Base-by-base conservation (phyloP, 2,888 invertebrate species). In the Mimas tiliae region DNA sequence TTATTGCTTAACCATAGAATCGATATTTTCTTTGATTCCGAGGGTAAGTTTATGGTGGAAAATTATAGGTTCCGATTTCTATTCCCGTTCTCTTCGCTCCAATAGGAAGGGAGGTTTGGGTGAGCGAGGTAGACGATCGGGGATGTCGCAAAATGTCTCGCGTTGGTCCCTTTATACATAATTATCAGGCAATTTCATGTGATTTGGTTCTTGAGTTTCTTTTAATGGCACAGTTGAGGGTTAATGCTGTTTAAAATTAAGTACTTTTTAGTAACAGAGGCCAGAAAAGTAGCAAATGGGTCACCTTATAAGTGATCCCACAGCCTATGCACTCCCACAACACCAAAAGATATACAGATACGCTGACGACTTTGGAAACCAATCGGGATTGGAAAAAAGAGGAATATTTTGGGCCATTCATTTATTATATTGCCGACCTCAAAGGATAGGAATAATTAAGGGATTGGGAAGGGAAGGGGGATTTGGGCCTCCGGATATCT, bases 1-100 rank as follows among this genome's bases (percentile, higher is more conserved):
- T 34, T 34, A 11, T 38, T 11, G 64, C 63, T 64, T 67, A 45
- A 38, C 63, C 69, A 64, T 14, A 63, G 63, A 65, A 67, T 70
- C 68, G 70, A 71, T 69, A 76, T 70, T 72, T 67, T 67, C 74
- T 74, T 68, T 72, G 74, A 73, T 76, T 75, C 70, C 69, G 69
- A 73, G 73, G 73, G 75, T 76, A 66, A 67, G 66, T 75, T 75
- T 70, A 69, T 70, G 68, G 70, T 71, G 68, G 66, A 66, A 74
- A 75, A 75, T 76, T 75, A 73, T 69, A 73, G 72, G 73, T 66
- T 66, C 45, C 62, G 52, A 64, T 21, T 50, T 64, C 33, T 66
- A 19, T 34, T 34, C 2, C 45, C 45, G 14, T 47, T 63, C 42
- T 62, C 19, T 12, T 65, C 58, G 19, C 14, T 55, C 21, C 11